phyloP scores from a whole-genome alignment of 2,888 invertebrate species.

The Plebejus anna region DNA sequence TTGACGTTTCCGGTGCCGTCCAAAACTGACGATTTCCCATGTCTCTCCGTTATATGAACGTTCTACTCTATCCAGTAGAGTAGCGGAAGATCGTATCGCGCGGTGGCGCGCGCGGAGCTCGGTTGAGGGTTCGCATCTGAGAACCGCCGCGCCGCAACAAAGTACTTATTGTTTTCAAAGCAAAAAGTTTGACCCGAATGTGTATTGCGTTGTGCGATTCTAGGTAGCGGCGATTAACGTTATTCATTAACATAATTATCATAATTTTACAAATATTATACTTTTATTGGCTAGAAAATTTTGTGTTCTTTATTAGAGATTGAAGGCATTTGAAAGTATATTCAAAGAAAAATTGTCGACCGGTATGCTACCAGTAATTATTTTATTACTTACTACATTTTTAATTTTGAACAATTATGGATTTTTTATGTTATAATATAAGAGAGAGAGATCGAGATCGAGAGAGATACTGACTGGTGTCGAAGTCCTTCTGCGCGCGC shows the following conservation, averaged over 20 bases:
- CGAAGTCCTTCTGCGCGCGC: slow-evolving; percentile 71
- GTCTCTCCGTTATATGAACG: neutral
- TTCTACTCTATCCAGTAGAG: neutral
- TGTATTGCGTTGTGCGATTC: neutral
- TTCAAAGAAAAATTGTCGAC: too few species aligned
- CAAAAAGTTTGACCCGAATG: slow-evolving; percentile 8
- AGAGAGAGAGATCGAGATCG: too few species aligned
- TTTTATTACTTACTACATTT: too few species aligned
- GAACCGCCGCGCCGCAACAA: neutral
- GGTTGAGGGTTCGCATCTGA: neutral
- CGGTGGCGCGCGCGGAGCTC: neutral
- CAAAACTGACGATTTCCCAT: neutral
- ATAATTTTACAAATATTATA: neutral
- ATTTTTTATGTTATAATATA: neutral
- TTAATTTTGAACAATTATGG: neutral
- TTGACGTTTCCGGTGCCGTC: neutral
- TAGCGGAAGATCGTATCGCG: neutral
- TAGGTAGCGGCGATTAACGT: neutral
- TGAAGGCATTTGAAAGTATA: too few species aligned
- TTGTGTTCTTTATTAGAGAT: neutral
- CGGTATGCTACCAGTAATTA: too few species aligned
- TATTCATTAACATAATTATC: neutral
- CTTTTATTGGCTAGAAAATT: neutral
- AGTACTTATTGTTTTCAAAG: neutral
- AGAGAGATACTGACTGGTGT: slow-evolving; percentile 62